Conservation (phyloP, 2,888 invertebrate genomes). For the Polyploca ridens region DNA sequence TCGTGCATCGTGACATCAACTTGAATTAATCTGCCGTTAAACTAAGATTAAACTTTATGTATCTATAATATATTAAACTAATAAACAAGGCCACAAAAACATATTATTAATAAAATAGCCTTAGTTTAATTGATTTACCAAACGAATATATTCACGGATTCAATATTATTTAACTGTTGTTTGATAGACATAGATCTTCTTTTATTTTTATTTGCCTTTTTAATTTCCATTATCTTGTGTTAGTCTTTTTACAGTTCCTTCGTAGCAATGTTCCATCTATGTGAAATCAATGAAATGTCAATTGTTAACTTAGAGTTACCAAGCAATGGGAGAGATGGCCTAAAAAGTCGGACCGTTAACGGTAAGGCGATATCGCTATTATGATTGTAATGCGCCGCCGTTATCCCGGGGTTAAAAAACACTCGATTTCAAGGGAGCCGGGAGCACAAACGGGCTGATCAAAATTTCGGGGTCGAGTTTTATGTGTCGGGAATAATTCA, state of each 20-base stretch:
- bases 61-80: no score
- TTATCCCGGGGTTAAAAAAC: constrained; percentile 63
- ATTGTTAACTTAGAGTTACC: constrained; percentile 19
- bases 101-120: no score
- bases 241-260: no score
- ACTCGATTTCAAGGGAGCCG: constrained; percentile 56
- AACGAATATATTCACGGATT: no score
- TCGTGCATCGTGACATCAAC: constrained; percentile 14
- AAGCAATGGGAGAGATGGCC: constrained; percentile 36
- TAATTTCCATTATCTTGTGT: no score
- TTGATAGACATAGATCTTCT: no score
- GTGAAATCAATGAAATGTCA: constrained; percentile 27
- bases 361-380: constrained; percentile 79
- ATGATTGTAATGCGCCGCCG: constrained; percentile 80
- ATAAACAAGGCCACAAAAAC: no score
- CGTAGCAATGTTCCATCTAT: no score
- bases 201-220: no score
- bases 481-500: constrained; percentile 17
- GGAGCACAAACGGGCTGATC: constrained; percentile 64
- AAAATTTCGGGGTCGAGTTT: constrained; percentile 53
- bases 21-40: not conserved
- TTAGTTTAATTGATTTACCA: no score
- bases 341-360: constrained; percentile 69
- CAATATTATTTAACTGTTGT: no score
- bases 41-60: not conserved